Percentiles rank a stretch among this genome's conserved stretches.
Conservation (phyloP, 2,113 vertebrate species). For the Dasyurus viverrinus region DNA sequence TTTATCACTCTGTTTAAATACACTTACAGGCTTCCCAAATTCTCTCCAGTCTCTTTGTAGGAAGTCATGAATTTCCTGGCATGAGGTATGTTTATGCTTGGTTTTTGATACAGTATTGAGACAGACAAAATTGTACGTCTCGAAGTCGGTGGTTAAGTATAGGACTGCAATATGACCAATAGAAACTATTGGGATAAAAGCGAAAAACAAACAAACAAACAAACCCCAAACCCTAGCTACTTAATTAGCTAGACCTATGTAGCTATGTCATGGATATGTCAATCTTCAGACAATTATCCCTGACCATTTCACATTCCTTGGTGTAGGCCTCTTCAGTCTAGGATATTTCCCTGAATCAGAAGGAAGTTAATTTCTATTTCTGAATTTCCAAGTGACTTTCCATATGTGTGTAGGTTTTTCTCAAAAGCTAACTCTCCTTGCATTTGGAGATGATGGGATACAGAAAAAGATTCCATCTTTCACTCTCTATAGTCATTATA, state of each 20-base stretch:
- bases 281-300: background rate
- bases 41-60: background rate
- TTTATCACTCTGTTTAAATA: background rate
- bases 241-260: background rate
- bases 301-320: background rate
- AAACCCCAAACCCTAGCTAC: background rate
- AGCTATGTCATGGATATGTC: background rate
- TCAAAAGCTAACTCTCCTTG: background rate
- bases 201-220: background rate
- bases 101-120: background rate
- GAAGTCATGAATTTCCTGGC: background rate
- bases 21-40: background rate
- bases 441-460: background rate
- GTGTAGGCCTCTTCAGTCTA: background rate
- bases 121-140: conserved; percentile 29
- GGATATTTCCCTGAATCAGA: background rate
- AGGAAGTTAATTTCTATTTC: conserved; percentile 9
- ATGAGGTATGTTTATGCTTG: background rate
- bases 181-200: background rate
- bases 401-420: background rate
- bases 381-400: background rate
- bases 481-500: background rate
- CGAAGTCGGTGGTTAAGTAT: conserved; percentile 11
- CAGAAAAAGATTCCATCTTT: background rate
- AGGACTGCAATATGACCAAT: conserved; percentile 24